A percentile compares a stretch with the other conserved stretches of the same genome.
phyloP scores from a whole-genome alignment of 2,888 invertebrate species.

The Cheilosia variabilis region DNA sequence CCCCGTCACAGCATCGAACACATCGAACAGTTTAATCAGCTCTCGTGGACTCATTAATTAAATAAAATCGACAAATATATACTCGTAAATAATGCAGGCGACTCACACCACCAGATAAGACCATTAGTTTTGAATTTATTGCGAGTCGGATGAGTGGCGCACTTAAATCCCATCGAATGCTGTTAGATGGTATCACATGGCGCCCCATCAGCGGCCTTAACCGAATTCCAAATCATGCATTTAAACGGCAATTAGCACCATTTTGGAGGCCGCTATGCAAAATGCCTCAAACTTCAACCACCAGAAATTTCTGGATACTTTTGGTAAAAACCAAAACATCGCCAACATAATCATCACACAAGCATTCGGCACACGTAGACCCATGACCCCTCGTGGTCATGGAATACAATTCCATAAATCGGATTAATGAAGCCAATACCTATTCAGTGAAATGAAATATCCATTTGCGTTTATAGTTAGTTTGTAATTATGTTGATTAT shows the following conservation, averaged over 20 bases:
- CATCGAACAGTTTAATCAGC: conserved; percentile 69
- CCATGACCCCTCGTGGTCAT: conserved; percentile 39
- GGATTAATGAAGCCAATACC: conserved; percentile 68
- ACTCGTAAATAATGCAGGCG: conserved; percentile 48
- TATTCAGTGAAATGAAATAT: conserved; percentile 62
- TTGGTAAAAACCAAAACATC: background rate
- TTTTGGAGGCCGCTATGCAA: conserved; percentile 12
- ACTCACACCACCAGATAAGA: background rate
- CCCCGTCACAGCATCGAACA: conserved; percentile 31
- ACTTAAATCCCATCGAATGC: conserved; percentile 24
- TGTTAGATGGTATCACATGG: conserved; percentile 5
- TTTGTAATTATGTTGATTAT: conserved; percentile 65
- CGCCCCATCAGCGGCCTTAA: conserved; percentile 11
- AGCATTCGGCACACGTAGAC: background rate
- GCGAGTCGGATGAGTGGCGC: conserved; percentile 24
- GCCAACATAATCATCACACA: background rate
- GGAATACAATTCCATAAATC: conserved; percentile 60
- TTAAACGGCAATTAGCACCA: conserved; percentile 52
- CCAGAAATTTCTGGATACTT: conserved; percentile 26
- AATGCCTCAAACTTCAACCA: conserved; percentile 33
- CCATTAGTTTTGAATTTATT: conserved; percentile 48
- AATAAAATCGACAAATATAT: conserved; percentile 62
- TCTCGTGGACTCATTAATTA: conserved; percentile 67
- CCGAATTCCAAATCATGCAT: conserved; percentile 37
- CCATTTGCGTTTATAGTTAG: conserved; percentile 60